Conservation (phyloP, 2,113 vertebrate species). For the Ochotona curzoniae region DNA sequence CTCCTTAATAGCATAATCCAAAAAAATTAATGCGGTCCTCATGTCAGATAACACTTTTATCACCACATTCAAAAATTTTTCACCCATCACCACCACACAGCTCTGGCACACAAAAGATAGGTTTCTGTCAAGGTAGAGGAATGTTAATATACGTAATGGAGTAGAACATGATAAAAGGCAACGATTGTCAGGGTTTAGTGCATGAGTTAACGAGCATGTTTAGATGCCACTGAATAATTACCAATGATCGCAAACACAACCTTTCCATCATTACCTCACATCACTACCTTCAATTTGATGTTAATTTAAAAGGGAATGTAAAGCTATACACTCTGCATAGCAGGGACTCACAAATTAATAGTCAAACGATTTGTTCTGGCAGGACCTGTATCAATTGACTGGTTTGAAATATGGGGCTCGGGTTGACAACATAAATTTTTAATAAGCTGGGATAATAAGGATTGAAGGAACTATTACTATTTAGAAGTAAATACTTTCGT, state of each 20-base stretch:
- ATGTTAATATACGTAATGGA: conserved; percentile 2
- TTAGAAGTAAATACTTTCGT: neutral
- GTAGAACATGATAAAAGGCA: conserved; percentile 9
- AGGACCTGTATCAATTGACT: neutral
- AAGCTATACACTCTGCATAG: neutral
- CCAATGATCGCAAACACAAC: conserved; percentile 10
- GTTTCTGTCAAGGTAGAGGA: neutral
- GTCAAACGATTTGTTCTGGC: neutral
- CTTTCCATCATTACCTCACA: neutral
- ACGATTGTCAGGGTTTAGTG: neutral
- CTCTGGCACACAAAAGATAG: neutral
- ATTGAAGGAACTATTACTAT: neutral
- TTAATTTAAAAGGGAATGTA: conserved; percentile 23
- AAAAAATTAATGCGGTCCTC: neutral
- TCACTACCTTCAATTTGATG: neutral
- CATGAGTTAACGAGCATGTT: neutral
- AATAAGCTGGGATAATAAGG: neutral
- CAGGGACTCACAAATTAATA: neutral
- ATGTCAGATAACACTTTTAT: neutral
- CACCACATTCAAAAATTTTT: neutral
- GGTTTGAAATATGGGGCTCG: neutral
- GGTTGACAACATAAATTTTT: conserved; percentile 34
- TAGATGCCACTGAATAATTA: conserved; percentile 7
- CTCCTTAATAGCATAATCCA: neutral
- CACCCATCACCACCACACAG: neutral